Base-by-base conservation (phyloP, 2,797 vertebrate species). In the Gallinago nigripennis region DNA sequence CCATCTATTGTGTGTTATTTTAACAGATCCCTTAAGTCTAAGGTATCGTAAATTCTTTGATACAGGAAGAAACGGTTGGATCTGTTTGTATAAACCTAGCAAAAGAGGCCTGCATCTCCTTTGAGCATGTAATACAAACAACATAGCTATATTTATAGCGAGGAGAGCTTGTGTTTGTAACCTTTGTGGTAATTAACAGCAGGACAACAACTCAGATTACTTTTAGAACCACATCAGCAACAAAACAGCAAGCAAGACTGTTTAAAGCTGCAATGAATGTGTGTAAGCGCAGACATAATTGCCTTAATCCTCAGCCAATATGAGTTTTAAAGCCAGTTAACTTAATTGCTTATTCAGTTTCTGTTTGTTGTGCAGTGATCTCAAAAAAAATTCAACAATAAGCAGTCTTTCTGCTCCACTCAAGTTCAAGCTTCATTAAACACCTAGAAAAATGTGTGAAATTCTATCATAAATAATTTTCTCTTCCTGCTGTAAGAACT, bases 291-390 rank as follows among this genome's bases (percentile, higher is more conserved):
- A 96, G 92, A 82, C 50, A 41, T 92, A 96, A 97, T 95, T 96
- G 79, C 78, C 90, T 94, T 95, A 96, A 94, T 95, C 90, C 93
- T 91, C 94, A 94, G 73, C 85, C 90, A 90, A n/a, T 92, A 81
- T 45, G 77, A 91, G 88, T 90, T 92, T 96, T 96, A 93, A 90
- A 95, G 77, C 86, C 90, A 95, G 92, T 91, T 96, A 93, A 93
- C 82, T 92, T 95, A 97, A 96, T 96, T 95, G 82, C 90, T 95
- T 93, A 84, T 92, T 95, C 83, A 65, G 64, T 94, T 96, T 90
- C 80, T 87, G 95, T 93, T 97, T 97, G 91, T 93, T 95, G 88
- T 94, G 93, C 94, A 95, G 88, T 94, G 90, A 94, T 96, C 91
- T 97, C 1, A 8, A 85, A 94, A 95, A 96, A 91, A 91, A 87